Evolutionary conservation across 1,140 invertebrate species (phyloP).

Genomic region (Drosophila ercepeae): DNA sequence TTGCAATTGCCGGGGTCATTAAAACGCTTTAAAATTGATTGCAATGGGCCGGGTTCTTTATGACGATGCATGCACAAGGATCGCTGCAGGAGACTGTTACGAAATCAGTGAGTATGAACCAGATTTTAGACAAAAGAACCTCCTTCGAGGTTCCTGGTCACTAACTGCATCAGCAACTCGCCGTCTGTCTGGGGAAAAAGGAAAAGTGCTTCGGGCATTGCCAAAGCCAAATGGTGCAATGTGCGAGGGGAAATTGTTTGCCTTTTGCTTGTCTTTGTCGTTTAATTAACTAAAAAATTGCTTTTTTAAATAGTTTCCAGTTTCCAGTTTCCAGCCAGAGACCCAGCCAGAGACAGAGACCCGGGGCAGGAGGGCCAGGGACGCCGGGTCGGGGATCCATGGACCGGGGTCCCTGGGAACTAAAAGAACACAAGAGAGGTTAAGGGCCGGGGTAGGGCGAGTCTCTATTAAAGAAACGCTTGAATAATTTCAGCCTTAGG

Average conservation of each 20-base stretch:
- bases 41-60: slow-evolving; percentile 14
- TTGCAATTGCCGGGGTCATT: slow-evolving; percentile 53
- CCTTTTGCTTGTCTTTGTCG: slow-evolving; percentile 70
- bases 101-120: not conserved
- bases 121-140: slow-evolving; percentile 1
- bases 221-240: slow-evolving; percentile 40
- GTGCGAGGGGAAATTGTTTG: slow-evolving; percentile 53
- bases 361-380: slow-evolving; percentile 1
- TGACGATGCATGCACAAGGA: slow-evolving; percentile 13
- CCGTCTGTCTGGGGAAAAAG: not conserved
- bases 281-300: slow-evolving; percentile 83
- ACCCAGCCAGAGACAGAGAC: slow-evolving; percentile 20
- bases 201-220: slow-evolving; percentile 26
- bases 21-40: slow-evolving; percentile 75
- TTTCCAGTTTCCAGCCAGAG: slow-evolving; percentile 53
- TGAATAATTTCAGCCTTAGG: slow-evolving; percentile 71
- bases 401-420: not conserved
- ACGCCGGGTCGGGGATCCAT: slow-evolving; percentile 1
- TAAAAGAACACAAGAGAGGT: not conserved
- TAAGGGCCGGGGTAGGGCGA: not conserved
- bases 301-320: slow-evolving; percentile 69
- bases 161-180: slow-evolving; percentile 5
- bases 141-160: not conserved
- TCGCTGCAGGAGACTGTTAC: slow-evolving; percentile 36
- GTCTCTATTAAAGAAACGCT: slow-evolving; percentile 59